Base-by-base conservation (phyloP, 2,797 vertebrate species). In the Cyprinella venusta region DNA sequence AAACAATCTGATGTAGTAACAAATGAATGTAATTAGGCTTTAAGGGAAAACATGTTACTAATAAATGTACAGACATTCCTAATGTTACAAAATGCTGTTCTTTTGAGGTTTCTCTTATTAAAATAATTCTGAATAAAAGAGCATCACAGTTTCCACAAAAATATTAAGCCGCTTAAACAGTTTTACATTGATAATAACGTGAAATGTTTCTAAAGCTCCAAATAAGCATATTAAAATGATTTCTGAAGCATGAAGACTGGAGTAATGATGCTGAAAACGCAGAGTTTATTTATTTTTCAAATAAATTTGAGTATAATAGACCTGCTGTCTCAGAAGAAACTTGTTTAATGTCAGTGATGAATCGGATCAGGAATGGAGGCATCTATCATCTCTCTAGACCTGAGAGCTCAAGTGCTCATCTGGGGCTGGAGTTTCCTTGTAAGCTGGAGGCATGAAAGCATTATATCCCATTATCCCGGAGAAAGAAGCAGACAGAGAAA, bases 291-390 rank as follows among this genome's bases (percentile, higher is more conserved):
- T 45, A 45, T 45, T 12, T 71, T 18, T 71, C 42, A 21, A 30
- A 71, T 19, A 50, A 50, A 71, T 6, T 16, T 15, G 10, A 36
- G 18, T 13, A 36, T 36, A 65, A 18, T 16, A 36, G 30, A 33
- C 16, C 18, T 30, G 24, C 24, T 19, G 30, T 65, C 50, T 63
- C 38, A 33, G 10, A 48, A 71, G 24, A 61, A 16, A 26, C 56
- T 15, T 64, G 61, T n/a, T 82, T 19, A 36, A 50, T 63, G 72
- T 71, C 82, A 76, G 76, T 59, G 85, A 78, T 71, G 69, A 74
- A 74, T 81, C 56, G 74, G 45, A 33, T 33, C 3, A 50, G 38
- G 19, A 64, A 72, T 8, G 8, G 54, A 15, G 24, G 38, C 56
- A 64, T 81, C 56, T 3, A n/a, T 67, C 30, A 68, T 81, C 61